phyloP scores from a whole-genome alignment of 2,797 vertebrate species.

The Sebastes itinus region DNA sequence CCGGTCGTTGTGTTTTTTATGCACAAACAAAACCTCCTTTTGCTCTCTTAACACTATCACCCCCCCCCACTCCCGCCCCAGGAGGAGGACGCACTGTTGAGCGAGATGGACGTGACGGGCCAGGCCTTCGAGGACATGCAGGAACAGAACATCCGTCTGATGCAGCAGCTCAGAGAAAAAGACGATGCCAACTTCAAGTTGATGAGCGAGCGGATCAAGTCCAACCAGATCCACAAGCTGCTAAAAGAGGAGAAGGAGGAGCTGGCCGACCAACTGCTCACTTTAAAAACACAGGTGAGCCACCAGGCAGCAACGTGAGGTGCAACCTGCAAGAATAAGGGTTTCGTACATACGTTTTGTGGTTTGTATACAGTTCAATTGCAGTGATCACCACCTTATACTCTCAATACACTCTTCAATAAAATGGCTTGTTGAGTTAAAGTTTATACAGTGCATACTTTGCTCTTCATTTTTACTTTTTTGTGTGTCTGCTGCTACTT shows the following conservation, averaged over 20 bases:
- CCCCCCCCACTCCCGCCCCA: constrained; percentile 76
- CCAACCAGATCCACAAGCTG: constrained; percentile 95
- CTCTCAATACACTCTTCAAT: not conserved
- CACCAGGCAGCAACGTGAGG: accelerated
- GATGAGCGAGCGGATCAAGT: constrained; percentile 95
- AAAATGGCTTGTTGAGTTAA: not conserved
- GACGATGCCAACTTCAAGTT: constrained; percentile 96
- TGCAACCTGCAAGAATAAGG: not conserved
- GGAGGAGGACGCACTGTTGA: constrained; percentile 92
- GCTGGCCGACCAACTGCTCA: constrained; percentile 91
- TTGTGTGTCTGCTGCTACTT: not conserved
- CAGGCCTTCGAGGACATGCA: constrained; percentile 98
- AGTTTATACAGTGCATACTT: not conserved
- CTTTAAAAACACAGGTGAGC: constrained; percentile 92
- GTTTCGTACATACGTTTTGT: not conserved
- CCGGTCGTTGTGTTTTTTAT: not conserved
- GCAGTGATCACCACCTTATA: not conserved
- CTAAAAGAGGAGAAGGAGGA: constrained; percentile 94
- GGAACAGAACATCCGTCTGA: constrained; percentile 93
- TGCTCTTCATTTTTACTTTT: not conserved
- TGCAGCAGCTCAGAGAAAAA: constrained; percentile 94
- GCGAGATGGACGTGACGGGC: constrained; percentile 94
- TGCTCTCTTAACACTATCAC: not conserved
- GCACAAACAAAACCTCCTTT: not conserved
- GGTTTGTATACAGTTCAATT: not conserved